phyloP scores from a whole-genome alignment of 23 tunicate species.

The Aplidium turbinatum region DNA sequence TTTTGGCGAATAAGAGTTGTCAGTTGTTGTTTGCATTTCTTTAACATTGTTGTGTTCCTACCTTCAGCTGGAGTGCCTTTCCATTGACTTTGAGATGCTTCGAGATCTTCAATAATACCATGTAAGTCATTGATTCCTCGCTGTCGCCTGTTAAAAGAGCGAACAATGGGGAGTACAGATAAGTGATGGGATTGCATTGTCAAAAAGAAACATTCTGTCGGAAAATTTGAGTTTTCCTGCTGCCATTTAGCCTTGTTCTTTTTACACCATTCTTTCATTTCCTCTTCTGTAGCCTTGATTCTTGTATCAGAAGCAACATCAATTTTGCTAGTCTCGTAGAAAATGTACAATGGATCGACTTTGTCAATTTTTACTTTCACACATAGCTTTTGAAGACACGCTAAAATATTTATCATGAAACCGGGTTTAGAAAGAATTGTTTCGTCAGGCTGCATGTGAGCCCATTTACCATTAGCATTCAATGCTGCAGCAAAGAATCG shows the following conservation, averaged over 20 bases:
- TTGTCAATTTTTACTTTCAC: slow-evolving; percentile 64
- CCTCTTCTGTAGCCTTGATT: slow-evolving; percentile 54
- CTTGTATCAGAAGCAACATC: slow-evolving; percentile 48
- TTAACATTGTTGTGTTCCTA: slow-evolving; percentile 54
- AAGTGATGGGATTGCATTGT: slow-evolving; percentile 89
- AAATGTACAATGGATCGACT: slow-evolving; percentile 62
- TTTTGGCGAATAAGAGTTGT: slow-evolving; percentile 23
- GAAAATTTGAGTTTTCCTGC: slow-evolving; percentile 47
- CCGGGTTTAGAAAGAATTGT: slow-evolving; percentile 49
- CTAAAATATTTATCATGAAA: slow-evolving; percentile 73
- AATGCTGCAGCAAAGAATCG: slow-evolving; percentile 35
- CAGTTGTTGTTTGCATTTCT: slow-evolving; percentile 61
- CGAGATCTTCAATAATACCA: slow-evolving; percentile 42
- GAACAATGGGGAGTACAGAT: slow-evolving; percentile 53
- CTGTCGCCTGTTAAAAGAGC: slow-evolving; percentile 36
- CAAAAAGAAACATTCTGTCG: slow-evolving; percentile 78
- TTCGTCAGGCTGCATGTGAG: slow-evolving; percentile 51
- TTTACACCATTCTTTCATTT: slow-evolving; percentile 20
- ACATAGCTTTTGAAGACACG: slow-evolving; percentile 57
- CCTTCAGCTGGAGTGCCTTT: slow-evolving; percentile 66
- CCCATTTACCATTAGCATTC: slow-evolving; percentile 58
- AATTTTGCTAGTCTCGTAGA: slow-evolving; percentile 28
- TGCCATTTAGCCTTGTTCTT: slow-evolving; percentile 18
- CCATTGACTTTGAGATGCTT: slow-evolving; percentile 49
- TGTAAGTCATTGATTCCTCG: slow-evolving; percentile 55